Conservation (phyloP, 2,888 invertebrate species). For the Zygaena filipendulae region DNA sequence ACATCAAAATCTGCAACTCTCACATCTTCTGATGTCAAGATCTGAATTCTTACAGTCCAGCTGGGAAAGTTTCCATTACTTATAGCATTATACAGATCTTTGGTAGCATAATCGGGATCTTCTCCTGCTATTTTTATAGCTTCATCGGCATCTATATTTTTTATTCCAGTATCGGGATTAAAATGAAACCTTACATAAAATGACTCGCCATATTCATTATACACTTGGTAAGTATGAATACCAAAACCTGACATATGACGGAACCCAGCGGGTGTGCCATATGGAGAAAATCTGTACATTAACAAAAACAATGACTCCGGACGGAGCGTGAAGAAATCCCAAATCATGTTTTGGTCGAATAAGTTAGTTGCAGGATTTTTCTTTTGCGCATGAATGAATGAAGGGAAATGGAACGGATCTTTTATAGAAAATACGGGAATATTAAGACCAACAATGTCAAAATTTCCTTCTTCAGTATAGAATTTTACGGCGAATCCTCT, state of each 20-base stretch:
- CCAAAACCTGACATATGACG: slow-evolving; percentile 93
- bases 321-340: slow-evolving; percentile 88
- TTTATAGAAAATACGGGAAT: slow-evolving; percentile 90
- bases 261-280: slow-evolving; percentile 90
- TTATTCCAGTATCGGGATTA: slow-evolving; percentile 88
- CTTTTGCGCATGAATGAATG: slow-evolving; percentile 93
- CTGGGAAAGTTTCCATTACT: slow-evolving; percentile 74
- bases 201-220: slow-evolving; percentile 75
- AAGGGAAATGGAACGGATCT: slow-evolving; percentile 87
- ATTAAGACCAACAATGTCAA: slow-evolving; percentile 91
- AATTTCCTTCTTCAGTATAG: slow-evolving; percentile 88
- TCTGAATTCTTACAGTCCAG: slow-evolving; percentile 83
- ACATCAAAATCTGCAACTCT: slow-evolving; percentile 82
- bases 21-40: slow-evolving; percentile 85
- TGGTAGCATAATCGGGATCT: slow-evolving; percentile 89
- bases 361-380: slow-evolving; percentile 88
- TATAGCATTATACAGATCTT: slow-evolving; percentile 89
- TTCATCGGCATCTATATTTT: slow-evolving; percentile 73
- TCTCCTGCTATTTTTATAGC: slow-evolving; percentile 72
- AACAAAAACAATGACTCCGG: slow-evolving; percentile 89
- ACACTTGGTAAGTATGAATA: slow-evolving; percentile 88
- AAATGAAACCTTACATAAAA: slow-evolving; percentile 89
- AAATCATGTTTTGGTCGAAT: slow-evolving; percentile 88
- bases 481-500: slow-evolving; percentile 92
- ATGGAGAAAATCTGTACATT: slow-evolving; percentile 83